Evolutionary conservation across 37 sponge, comb jelly and placozoan genomes (phyloP), one percentile per base, ranked within the genome.

Genomic region (Dysidea cf. avara): DNA sequence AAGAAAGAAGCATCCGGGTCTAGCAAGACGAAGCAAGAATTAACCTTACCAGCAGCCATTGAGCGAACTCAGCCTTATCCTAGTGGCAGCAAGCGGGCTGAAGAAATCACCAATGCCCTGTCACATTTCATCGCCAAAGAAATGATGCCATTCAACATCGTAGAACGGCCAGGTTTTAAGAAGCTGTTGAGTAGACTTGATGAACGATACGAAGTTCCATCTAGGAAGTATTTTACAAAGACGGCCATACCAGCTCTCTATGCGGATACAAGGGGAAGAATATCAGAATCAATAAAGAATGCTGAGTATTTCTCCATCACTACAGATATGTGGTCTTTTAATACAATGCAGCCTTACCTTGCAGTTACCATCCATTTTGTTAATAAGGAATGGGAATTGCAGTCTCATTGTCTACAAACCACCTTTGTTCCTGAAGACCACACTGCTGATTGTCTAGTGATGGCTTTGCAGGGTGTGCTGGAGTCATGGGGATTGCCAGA

Each of bases 391-490:
- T 71, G 72, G 72, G 58, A 56, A 22, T 25, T 71, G 39, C 24
- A 56, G 20, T 71, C 72, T 21, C 1, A 56, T 26, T 71, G 72
- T 39, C 58, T 71, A 0, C 21, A 38, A 1, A 71, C 72, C 0
- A 56, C 53, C 12, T 71, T 38, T 54, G 26, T 74, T n/a, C 75
- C 62, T 39, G 62, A 74, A 29, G 75, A 74, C 30, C 75, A 74
- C 62, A 74, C 75, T 21, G 75, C 59, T 33, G 50, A 1, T 9
- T 61, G 36, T 30, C 59, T 74, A 1, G 24, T 48, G 32, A 63
- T 61, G 46, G 33, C 62, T 5, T 33, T 61, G 7, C 33, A 52
- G n/a, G n/a, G n/a, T n/a, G n/a, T n/a, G n/a, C n/a, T n/a, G n/a
- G n/a, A n/a, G n/a, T n/a, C n/a, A n/a, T 68, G 69, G 50, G 49